Percentiles rank a stretch among this genome's conserved stretches.
Evolutionary conservation across 2,113 vertebrate species (phyloP).

Genomic region (Poeciliopsis prolifica): DNA sequence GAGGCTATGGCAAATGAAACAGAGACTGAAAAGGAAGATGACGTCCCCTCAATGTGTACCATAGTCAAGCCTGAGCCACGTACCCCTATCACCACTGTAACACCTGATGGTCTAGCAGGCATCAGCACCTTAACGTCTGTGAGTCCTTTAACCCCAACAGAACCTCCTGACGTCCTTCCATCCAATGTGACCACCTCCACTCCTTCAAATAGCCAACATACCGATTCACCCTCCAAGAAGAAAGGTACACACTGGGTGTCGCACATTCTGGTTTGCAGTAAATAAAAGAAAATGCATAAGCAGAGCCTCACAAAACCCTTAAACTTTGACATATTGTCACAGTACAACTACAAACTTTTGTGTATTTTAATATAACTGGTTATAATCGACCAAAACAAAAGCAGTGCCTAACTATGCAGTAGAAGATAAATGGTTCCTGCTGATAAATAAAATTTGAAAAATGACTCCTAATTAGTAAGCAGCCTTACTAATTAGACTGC

Average conservation of each 20-base stretch:
- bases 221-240: conserved; percentile 93
- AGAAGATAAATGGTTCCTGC: too few relatives aligned
- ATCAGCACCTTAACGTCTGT: conserved; percentile 18
- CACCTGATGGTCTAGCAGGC: conserved; percentile 33
- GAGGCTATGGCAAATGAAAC: conserved; percentile 82
- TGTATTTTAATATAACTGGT: background rate
- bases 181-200: conserved; percentile 70
- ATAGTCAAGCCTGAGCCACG: conserved; percentile 92
- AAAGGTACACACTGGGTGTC: conserved; percentile 80
- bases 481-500: too few relatives aligned
- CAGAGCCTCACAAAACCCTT: too few relatives aligned
- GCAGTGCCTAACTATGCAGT: too few relatives aligned
- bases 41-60: conserved; percentile 74
- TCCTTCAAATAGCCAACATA: conserved; percentile 72
- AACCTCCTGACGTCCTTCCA: conserved; percentile 56
- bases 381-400: background rate
- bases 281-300: background rate
- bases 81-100: conserved; percentile 70
- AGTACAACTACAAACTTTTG: too few relatives aligned
- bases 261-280: background rate
- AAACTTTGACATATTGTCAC: too few relatives aligned
- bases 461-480: too few relatives aligned
- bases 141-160: conserved; percentile 48
- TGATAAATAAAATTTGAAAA: too few relatives aligned
- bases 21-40: conserved; percentile 73